Evolutionary conservation across 1,140 invertebrate species (phyloP), one percentile per base, ranked within the genome.

Genomic region (Pogonomyrmex barbatus): DNA sequence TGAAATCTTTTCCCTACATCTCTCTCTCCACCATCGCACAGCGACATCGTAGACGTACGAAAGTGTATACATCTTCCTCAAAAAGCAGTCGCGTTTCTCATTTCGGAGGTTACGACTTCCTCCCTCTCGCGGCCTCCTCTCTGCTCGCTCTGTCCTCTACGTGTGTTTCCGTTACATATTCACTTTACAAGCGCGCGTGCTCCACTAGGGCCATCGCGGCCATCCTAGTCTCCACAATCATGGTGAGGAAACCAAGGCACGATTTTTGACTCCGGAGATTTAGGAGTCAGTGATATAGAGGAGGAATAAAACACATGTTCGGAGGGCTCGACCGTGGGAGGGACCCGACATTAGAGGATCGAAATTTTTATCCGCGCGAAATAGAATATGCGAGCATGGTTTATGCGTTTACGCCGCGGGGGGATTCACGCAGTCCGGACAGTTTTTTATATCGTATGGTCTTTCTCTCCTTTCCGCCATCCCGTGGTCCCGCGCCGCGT

Each of bases 1-100:
- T 92, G 82, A 93, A 94, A 94, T 94, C 92, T 93, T 92, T 92
- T 88, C 87, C 89, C 88, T 67, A 88, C 86, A 89, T 92, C 89
- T 91, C 42, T 91, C 42, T 17, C 75, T 54, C 50, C 47, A 68
- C 78, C 82, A 45, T 85, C 73, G 0, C 24, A 24, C 24, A 68
- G 62, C 56, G 60, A 85, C 73, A 39, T 60, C 62, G 54, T 68
- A 39, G 68, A 76, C 62, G 71, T 58, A 81, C 63, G 50, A 45
- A 39, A 58, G 30, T 42, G 47, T 67, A 39, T 60, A 78, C 60
- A 56, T 67, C 82, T 76, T 42, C 85, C 77, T 67, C 75, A 75
- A 81, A 76, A 76, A 67, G 60, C 62, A 70, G 63, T 73, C 45
- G 85, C 76, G 67, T 86, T 84, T 81, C 68, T 88, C 62, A 70